A percentile compares a stretch with the other conserved stretches of the same genome.
Conservation (phyloP, 2,888 invertebrate species). For the Coleophora flavipennella region DNA sequence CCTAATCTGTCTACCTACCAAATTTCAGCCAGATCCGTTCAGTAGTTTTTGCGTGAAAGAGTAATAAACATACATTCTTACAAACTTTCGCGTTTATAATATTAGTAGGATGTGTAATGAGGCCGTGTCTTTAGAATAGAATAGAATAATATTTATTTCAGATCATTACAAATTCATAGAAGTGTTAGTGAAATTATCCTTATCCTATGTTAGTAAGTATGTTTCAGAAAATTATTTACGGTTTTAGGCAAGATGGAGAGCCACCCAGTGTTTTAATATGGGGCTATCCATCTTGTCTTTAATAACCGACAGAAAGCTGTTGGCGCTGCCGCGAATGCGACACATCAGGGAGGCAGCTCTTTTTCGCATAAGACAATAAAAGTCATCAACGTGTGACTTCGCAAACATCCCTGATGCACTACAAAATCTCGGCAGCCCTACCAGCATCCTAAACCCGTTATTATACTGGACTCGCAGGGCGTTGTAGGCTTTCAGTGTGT, state of each 20-base stretch:
- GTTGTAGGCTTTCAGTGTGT: constrained; percentile 1
- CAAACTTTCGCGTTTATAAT: too few species aligned
- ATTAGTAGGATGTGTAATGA: too few species aligned
- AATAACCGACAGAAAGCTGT: neutral
- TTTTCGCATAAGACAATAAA: neutral
- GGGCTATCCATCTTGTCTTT: neutral
- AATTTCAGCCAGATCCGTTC: too few species aligned
- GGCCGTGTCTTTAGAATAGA: too few species aligned
- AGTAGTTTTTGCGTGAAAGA: too few species aligned
- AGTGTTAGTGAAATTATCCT: too few species aligned
- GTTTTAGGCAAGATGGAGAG: neutral
- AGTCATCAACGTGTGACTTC: neutral
- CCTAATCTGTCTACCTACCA: too few species aligned
- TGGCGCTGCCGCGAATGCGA: neutral
- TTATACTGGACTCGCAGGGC: constrained; percentile 8
- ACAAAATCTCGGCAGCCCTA: constrained; percentile 8
- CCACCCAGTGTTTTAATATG: neutral
- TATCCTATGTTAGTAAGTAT: too few species aligned
- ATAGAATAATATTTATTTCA: too few species aligned
- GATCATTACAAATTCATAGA: too few species aligned
- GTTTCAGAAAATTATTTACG: neutral
- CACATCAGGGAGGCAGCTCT: neutral
- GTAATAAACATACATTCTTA: too few species aligned
- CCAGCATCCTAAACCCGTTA: constrained; percentile 4
- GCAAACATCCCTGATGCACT: constrained; percentile 5